Conservation (phyloP, 2,113 vertebrate genomes). For the Prunella fulvescens region DNA sequence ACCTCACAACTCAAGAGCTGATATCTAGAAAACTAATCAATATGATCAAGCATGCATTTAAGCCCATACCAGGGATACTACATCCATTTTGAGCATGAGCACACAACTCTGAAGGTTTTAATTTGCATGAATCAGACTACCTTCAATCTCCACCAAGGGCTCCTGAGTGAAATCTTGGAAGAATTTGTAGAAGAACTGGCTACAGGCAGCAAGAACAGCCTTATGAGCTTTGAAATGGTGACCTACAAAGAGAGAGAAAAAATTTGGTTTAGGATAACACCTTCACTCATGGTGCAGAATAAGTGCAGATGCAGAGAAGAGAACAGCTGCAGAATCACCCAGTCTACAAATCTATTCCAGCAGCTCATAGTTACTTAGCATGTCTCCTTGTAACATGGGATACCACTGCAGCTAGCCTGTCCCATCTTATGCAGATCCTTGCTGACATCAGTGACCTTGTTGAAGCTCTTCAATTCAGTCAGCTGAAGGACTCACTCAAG, state of each 20-base stretch:
- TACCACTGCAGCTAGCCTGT: not conserved
- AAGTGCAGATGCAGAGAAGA: not conserved
- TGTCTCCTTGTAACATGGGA: not conserved
- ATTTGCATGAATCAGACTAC: conserved; percentile 62
- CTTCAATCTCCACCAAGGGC: conserved; percentile 97
- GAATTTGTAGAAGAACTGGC: conserved; percentile 97
- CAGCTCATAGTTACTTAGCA: not conserved
- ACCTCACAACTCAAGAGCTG: not conserved
- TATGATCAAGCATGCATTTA: not conserved
- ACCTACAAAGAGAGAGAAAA: conserved; percentile 68
- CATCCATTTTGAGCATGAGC: not conserved
- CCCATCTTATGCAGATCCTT: not conserved
- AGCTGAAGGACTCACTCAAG: not conserved
- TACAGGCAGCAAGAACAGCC: conserved; percentile 96
- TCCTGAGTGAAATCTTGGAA: conserved; percentile 97
- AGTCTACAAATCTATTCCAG: not conserved
- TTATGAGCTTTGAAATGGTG: conserved; percentile 98
- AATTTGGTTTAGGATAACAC: not conserved
- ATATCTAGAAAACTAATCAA: not conserved
- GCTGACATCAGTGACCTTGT: not conserved
- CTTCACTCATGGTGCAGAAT: not conserved
- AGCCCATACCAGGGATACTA: not conserved
- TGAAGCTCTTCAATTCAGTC: not conserved
- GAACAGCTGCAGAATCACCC: not conserved
- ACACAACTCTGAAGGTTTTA: not conserved